phyloP scores from a whole-genome alignment of 2,888 invertebrate species.

The Penaeus monodon region DNA sequence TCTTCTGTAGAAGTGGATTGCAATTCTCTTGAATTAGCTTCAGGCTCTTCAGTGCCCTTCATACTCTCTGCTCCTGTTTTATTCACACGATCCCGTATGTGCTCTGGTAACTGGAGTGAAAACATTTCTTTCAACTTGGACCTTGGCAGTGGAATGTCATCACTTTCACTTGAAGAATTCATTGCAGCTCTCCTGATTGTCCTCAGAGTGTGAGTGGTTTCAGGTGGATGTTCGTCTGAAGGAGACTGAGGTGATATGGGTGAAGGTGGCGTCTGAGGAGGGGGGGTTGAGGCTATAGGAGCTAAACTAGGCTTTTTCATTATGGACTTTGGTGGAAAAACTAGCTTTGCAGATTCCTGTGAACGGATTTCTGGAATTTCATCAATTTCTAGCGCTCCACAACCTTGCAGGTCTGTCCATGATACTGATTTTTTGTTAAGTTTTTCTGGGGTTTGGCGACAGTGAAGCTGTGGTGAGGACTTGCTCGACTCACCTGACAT shows the following conservation, averaged over 20 bases:
- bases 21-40: too few relatives aligned
- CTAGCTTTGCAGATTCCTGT: conserved; percentile 4
- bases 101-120: conserved; percentile 40
- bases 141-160: conserved; percentile 40
- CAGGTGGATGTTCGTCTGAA: not conserved
- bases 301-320: conserved; percentile 54
- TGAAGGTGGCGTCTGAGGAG: conserved; percentile 34
- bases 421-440: conserved; percentile 56
- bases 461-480: conserved; percentile 52
- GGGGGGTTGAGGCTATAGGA: conserved; percentile 51
- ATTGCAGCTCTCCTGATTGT: not conserved
- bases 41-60: too few relatives aligned
- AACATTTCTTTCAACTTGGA: conserved; percentile 48
- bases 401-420: conserved; percentile 59
- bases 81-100: conserved; percentile 32
- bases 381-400: conserved; percentile 54
- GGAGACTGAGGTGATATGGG: not conserved
- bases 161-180: conserved; percentile 26
- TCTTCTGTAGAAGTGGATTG: not conserved
- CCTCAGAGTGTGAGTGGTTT: not conserved
- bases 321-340: conserved; percentile 33
- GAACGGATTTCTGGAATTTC: conserved; percentile 12
- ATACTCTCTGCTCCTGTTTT: not conserved
- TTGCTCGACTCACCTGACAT: conserved; percentile 41
- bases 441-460: conserved; percentile 4